Evolutionary conservation across 53 echinoderm and acorn worm species (phyloP).

Genomic region (Temnopleurus reevesii): DNA sequence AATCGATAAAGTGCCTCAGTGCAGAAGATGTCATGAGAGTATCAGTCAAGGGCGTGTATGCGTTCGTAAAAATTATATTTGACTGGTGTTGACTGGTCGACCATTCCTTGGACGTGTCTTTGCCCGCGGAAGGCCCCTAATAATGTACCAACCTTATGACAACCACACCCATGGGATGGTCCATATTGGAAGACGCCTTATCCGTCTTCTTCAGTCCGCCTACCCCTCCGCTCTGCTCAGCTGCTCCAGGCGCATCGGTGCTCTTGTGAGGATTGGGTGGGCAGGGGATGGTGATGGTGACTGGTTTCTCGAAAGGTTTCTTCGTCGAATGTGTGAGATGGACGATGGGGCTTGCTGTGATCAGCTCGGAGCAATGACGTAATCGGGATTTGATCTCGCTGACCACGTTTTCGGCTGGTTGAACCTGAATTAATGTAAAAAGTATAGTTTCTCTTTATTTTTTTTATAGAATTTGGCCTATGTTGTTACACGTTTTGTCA

Average conservation of each 20-base stretch:
- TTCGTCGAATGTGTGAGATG: conserved; percentile 78
- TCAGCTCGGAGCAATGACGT: conserved; percentile 91
- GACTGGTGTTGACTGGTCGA: too few relatives aligned
- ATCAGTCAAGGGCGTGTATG: too few relatives aligned
- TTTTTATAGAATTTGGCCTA: too few relatives aligned
- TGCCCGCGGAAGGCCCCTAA: too few relatives aligned
- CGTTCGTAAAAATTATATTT: too few relatives aligned
- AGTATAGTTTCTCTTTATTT: too few relatives aligned
- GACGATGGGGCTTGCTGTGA: conserved; percentile 87
- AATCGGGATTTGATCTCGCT: conserved; percentile 81
- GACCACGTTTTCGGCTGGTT: conserved; percentile 92
- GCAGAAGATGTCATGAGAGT: too few relatives aligned
- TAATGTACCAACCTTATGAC: conserved; percentile 73
- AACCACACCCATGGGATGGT: conserved; percentile 71
- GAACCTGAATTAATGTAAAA: conserved; percentile 59
- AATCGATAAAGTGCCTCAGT: too few relatives aligned
- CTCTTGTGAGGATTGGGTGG: conserved; percentile 91
- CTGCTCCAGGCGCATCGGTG: conserved; percentile 3
- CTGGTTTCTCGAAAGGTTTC: conserved; percentile 81
- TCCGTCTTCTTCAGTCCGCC: conserved; percentile 45
- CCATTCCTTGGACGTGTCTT: too few relatives aligned
- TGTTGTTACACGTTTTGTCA: too few relatives aligned
- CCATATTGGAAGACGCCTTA: conserved; percentile 50
- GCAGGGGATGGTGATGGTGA: conserved; percentile 83
- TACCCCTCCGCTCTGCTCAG: too few relatives aligned